A percentile compares a stretch with the other conserved stretches of the same genome.
Evolutionary conservation across 2,888 invertebrate genomes (phyloP).

Genomic region (Melinaea menophilus): DNA sequence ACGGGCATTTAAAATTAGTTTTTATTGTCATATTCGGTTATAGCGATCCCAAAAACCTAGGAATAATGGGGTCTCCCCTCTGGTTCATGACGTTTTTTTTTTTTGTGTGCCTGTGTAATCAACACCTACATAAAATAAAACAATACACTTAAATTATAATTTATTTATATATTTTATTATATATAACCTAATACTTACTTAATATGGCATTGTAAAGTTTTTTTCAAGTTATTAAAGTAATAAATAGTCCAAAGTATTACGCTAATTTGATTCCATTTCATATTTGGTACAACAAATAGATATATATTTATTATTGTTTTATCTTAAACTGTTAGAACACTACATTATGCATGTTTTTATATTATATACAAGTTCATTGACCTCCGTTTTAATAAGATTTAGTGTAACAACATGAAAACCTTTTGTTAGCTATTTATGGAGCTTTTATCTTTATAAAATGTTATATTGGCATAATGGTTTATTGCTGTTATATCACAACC

Average conservation of each 20-base stretch:
- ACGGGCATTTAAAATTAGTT: too few relatives aligned
- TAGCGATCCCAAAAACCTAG: too few relatives aligned
- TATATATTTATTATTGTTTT: conserved; percentile 2
- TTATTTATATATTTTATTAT: conserved; percentile 38
- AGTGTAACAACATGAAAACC: conserved; percentile 4
- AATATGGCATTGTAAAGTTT: conserved; percentile 34
- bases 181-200: conserved; percentile 33
- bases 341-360: conserved; percentile 17
- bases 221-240: conserved; percentile 24
- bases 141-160: conserved; percentile 35
- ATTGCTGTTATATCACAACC: conserved; percentile 12
- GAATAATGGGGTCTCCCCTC: too few relatives aligned
- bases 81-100: too few relatives aligned
- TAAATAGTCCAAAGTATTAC: conserved; percentile 22
- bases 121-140: conserved; percentile 16
- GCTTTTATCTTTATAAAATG: conserved; percentile 7
- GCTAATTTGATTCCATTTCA: conserved; percentile 15
- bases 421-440: background rate
- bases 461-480: background rate
- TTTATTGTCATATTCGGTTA: too few relatives aligned
- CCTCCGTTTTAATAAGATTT: conserved; percentile 6
- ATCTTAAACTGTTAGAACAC: background rate
- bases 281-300: conserved; percentile 29
- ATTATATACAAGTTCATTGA: conserved; percentile 23
- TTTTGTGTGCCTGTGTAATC: too few relatives aligned